Conservation (phyloP, 2,113 vertebrate genomes). For the Argyrosomus japonicus region DNA sequence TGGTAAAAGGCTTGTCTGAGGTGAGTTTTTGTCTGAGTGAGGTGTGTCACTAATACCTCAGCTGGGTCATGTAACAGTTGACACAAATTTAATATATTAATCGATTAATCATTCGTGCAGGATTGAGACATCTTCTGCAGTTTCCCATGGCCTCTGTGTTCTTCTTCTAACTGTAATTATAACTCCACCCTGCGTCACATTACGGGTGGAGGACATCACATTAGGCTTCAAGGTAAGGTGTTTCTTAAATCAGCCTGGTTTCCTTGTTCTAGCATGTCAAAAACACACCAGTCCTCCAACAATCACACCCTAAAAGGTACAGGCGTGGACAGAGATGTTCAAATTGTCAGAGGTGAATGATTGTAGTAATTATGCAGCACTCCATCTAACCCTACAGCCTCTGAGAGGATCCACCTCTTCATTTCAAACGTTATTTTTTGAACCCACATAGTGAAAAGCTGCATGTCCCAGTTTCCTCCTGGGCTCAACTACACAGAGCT, state of each 20-base stretch:
- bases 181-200: conserved; percentile 40
- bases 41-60: background rate
- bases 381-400: background rate
- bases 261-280: conserved; percentile 18
- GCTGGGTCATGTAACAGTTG: background rate
- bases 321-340: background rate
- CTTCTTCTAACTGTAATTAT: conserved; percentile 14
- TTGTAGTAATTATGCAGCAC: background rate
- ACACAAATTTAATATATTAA: background rate
- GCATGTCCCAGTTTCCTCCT: background rate
- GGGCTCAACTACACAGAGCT: background rate
- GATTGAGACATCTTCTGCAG: background rate
- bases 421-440: background rate
- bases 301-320: background rate
- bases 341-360: background rate
- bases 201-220: conserved; percentile 13
- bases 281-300: conserved; percentile 15
- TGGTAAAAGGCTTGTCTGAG: conserved; percentile 4
- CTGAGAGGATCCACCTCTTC: background rate
- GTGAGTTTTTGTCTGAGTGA: background rate
- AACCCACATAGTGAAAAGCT: background rate
- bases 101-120: background rate
- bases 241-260: conserved; percentile 5
- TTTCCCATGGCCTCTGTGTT: conserved; percentile 16
- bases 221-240: conserved; percentile 44